phyloP scores from a whole-genome alignment of 2,888 invertebrate genomes.

The Zeuzera pyrina region DNA sequence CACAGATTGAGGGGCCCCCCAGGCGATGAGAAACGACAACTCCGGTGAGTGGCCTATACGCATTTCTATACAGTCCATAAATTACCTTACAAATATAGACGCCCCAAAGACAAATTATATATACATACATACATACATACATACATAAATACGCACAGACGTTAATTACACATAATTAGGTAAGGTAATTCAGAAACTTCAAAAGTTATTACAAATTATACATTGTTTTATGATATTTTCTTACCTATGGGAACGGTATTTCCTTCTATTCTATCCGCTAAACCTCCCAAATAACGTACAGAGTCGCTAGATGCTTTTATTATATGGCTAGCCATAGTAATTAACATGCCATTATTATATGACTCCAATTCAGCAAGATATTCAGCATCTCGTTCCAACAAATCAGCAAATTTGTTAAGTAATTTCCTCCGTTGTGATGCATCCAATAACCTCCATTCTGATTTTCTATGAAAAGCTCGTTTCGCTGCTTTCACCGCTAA shows the following conservation, averaged over 20 bases:
- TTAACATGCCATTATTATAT: slow-evolving; percentile 91
- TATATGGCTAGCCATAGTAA: slow-evolving; percentile 69
- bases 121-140: no score
- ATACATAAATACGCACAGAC: no score
- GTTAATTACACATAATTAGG: no score
- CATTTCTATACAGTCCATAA: no score
- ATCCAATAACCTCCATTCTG: slow-evolving; percentile 86
- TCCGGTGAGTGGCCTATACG: no score
- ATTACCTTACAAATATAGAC: no score
- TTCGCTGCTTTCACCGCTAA: slow-evolving; percentile 82
- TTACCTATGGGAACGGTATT: slow-evolving; percentile 76
- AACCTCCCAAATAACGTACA: slow-evolving; percentile 87
- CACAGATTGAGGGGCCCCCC: no score
- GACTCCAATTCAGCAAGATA: slow-evolving; percentile 90
- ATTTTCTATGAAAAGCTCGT: slow-evolving; percentile 78
- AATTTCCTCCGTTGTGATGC: slow-evolving; percentile 84
- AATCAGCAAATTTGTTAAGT: slow-evolving; percentile 82
- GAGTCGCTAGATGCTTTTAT: slow-evolving; percentile 55
- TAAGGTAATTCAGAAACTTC: no score
- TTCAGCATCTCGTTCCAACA: slow-evolving; percentile 80
- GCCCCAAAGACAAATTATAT: no score
- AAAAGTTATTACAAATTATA: no score
- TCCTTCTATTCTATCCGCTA: slow-evolving; percentile 89
- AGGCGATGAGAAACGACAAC: no score
- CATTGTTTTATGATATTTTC: no score